Evolutionary conservation across 2,113 vertebrate species (phyloP).

Genomic region (Haemorhous mexicanus): DNA sequence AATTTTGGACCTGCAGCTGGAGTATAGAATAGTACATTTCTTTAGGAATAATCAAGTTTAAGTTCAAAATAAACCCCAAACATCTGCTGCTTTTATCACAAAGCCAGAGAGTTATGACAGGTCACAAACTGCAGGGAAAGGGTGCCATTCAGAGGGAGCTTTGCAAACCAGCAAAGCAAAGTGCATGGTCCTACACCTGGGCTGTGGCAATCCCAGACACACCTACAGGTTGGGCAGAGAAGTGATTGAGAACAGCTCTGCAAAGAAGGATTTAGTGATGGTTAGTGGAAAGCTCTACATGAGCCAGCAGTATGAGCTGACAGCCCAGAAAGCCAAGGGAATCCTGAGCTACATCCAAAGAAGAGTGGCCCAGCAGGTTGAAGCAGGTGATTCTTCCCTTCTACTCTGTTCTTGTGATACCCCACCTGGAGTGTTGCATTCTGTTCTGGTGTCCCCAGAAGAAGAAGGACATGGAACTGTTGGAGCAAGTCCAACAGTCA

Average conservation of each 20-base stretch:
- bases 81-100: neutral
- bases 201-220: neutral
- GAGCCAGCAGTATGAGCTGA: neutral
- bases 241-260: neutral
- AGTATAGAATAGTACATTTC: neutral
- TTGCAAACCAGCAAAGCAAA: neutral
- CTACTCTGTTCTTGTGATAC: neutral
- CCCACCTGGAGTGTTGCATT: neutral
- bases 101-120: neutral
- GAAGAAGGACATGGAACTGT: neutral
- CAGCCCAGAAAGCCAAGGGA: neutral
- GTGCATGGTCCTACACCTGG: too few relatives aligned
- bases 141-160: neutral
- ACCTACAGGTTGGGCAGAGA: neutral
- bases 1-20: neutral
- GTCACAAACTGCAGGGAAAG: neutral
- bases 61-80: neutral
- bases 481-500: neutral
- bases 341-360: neutral
- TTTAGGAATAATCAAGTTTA: neutral
- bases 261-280: neutral
- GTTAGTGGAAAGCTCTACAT: neutral
- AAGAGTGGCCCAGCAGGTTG: accelerated
- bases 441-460: neutral
- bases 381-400: neutral